A percentile compares a stretch with the other conserved stretches of the same genome.
phyloP scores from a whole-genome alignment of 2,113 vertebrate species.

The crab-eating macaque (Macaca fascicularis) region T2T-MFA8v1.1 NC_088376.1:50759501-50760000 shows the following conservation, averaged over 20 bases:
- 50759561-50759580: not conserved
- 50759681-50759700: not conserved
- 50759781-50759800: not conserved
- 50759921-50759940: not conserved
- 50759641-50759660: not conserved
- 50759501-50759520: not conserved
- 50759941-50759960: not conserved
- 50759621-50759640: not conserved
- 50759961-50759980: not conserved
- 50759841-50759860: not conserved
- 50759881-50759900: not conserved
- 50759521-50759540: not conserved
- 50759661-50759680: constrained; percentile 1
- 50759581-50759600: not conserved
- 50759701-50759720: not conserved
- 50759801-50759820: not conserved
- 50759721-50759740: not conserved
- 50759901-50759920: not conserved
- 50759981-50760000: not conserved
- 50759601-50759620: not conserved
- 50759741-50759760: not conserved
- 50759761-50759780: not conserved
- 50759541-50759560: not conserved
- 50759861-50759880: not conserved
- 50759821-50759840: not conserved